Base-by-base conservation (phyloP, 2,888 invertebrate genomes). In the Ligdia adustata region DNA sequence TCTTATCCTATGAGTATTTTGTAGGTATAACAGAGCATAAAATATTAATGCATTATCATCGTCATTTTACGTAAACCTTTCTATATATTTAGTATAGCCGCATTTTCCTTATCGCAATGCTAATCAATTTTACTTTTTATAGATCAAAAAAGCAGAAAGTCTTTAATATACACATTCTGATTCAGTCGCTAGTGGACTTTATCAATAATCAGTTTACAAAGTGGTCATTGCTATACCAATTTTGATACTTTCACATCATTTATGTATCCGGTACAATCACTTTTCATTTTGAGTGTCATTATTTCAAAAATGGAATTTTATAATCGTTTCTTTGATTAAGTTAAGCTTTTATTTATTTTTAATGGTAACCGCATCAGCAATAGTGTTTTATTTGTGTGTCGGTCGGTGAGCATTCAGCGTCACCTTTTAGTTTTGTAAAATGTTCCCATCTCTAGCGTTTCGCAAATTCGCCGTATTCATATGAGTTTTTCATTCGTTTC, bases 211-310 rank as follows among this genome's bases (percentile, higher is more conserved):
- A 26, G 15, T 22, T 35, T 26, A 16, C 9, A 29, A 34, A 40
- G 9, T 15, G 26, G 14, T 34, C 16, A 22, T 18, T 44, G 44
- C 44, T 7, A 37, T 26, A 4, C 12, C 14, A 32, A 31, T 31
- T 26, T 44, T 18, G 5, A 18, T 27, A 45, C 45, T 45, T 45
- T 38, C 45, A 38, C 45, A 38, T 45, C 32, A 35, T 35, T 29
- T 18, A 28, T 14, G 28, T 28, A 42, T 29, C 7, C 22, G 26
- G 26, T 26, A 14, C 9, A 29, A n/a, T 22, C n/a, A n/a, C 33
- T 29, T 31, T 34, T 26, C 12, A 33, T 22, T 40, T 40, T 40
- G 22, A 14, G 22, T 15, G 11, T 14, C 2, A 24, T 12, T 18
- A 12, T 28, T 28, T 11, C 4, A 28, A 38, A 29, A 2, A 9